Conservation (phyloP, 2,113 vertebrate genomes). For the Apaloderma vittatum region DNA sequence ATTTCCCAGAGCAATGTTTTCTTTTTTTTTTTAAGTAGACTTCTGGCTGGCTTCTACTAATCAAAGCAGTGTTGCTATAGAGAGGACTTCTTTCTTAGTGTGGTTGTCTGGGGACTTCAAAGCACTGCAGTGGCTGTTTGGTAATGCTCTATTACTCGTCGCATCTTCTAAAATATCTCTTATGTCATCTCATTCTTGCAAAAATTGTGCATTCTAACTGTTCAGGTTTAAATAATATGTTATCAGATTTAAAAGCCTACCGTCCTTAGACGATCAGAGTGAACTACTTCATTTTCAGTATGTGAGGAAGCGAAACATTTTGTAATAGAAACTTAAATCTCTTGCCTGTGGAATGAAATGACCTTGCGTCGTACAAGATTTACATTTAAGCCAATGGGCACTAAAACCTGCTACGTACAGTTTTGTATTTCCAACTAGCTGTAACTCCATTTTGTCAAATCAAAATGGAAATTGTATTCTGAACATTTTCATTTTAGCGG, state of each 20-base stretch:
- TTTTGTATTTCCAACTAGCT: conserved; percentile 15
- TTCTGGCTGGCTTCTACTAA: neutral
- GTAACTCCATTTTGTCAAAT: conserved; percentile 13
- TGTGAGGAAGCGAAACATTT: conserved; percentile 48
- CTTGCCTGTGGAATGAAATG: conserved; percentile 41
- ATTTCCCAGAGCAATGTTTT: neutral
- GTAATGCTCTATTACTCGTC: conserved; percentile 33
- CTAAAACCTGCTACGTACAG: conserved; percentile 11
- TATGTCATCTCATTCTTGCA: neutral
- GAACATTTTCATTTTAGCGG: neutral
- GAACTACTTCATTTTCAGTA: conserved; percentile 53
- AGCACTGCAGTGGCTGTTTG: neutral
- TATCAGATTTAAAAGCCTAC: conserved; percentile 44
- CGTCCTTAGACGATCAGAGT: conserved; percentile 27
- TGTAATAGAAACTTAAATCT: conserved; percentile 60
- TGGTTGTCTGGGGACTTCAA: neutral
- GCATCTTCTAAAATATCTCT: conserved; percentile 22
- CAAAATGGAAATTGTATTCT: conserved; percentile 21
- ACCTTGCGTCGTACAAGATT: conserved; percentile 48
- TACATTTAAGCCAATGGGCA: conserved; percentile 47
- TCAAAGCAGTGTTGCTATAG: neutral
- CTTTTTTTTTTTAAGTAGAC: neutral
- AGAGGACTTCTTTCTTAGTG: neutral
- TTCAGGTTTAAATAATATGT: conserved; percentile 47
- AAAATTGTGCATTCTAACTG: neutral